Base-by-base conservation (phyloP, 1,140 invertebrate genomes). In the Calycopis cecrops region DNA sequence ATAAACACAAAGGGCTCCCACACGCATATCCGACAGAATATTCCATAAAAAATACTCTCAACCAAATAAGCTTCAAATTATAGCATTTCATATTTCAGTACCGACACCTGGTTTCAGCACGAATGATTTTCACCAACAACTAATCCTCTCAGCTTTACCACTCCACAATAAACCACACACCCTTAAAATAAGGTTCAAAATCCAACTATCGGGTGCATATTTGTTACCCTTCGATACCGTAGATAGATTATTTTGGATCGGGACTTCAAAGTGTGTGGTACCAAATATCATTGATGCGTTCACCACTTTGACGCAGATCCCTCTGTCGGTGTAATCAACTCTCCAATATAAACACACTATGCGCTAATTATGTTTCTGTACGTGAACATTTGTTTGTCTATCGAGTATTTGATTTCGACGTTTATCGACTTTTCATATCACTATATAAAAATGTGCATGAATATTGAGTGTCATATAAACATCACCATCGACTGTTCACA, bases 251-350 rank as follows among this genome's bases (percentile, higher is more conserved):
- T 59, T 51, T 35, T 52, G 60, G 59, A 49, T 52, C 51, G 52
- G 52, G 42, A 60, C 52, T 58, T 64, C 62, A 66, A 66, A 66
- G 64, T 52, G 64, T 52, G 50, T 53, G 53, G 44, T 52, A 56
- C 48, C 55, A 49, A 63, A 64, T 64, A 49, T 59, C 62, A 63
- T 60, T 60, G 60, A 63, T 55, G 57, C 52, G 55, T 66, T 47
- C 53, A 54, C 33, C 54, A 52, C 64, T 63, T 56, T 59, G 57
- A 52, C 28, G 59, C 14, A 49, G 18, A 34, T 35, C 17, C 58
- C 52, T 55, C 14, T 57, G 47, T 35, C 17, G 48, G 28, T 52
- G 52, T 59, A 62, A 62, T 59, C 57, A 60, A 52, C 47, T 21
- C 51, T 55, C 35, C 40, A 42, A 48, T 55, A 55, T 55, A 34